These are phyloP conservation scores for Columba janthina DNA, from an alignment of 2,113 vertebrate genomes.

Conservation along the genomic window DNA sequence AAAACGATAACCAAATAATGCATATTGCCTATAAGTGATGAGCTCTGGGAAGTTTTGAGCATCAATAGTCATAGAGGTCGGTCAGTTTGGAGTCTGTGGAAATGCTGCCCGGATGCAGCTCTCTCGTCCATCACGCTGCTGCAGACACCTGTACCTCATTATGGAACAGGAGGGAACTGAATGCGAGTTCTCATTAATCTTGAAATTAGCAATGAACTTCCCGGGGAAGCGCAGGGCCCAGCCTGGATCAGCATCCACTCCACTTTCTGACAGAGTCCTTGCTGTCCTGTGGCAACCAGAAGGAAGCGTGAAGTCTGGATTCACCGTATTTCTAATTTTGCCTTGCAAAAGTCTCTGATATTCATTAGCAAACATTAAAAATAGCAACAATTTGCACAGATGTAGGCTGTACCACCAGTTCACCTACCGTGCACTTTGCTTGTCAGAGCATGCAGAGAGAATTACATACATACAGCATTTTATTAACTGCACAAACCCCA, in stretches of 20 bases:
- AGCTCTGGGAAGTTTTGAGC: not conserved
- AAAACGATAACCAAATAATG: not conserved
- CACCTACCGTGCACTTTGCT: rapidly evolving
- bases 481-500: not conserved
- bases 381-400: not conserved
- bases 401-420: not conserved
- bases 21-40: not conserved
- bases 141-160: not conserved
- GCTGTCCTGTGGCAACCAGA: not conserved
- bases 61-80: not conserved
- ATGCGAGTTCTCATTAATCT: not conserved
- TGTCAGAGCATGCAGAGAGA: not conserved
- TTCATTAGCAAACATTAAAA: not conserved
- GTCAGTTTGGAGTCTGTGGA: not conserved
- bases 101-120: not conserved
- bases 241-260: not conserved
- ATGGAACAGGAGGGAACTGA: not conserved
- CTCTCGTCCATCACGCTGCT: not conserved
- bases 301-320: not conserved
- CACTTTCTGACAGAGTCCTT: rapidly evolving
- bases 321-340: not conserved
- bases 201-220: not conserved
- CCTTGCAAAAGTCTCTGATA: not conserved
- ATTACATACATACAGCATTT: rapidly evolving
- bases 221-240: not conserved